A percentile compares a stretch with the other conserved stretches of the same genome.
Evolutionary conservation across 2,113 vertebrate species (phyloP).

Genomic region (Ploceus nigricollis): DNA sequence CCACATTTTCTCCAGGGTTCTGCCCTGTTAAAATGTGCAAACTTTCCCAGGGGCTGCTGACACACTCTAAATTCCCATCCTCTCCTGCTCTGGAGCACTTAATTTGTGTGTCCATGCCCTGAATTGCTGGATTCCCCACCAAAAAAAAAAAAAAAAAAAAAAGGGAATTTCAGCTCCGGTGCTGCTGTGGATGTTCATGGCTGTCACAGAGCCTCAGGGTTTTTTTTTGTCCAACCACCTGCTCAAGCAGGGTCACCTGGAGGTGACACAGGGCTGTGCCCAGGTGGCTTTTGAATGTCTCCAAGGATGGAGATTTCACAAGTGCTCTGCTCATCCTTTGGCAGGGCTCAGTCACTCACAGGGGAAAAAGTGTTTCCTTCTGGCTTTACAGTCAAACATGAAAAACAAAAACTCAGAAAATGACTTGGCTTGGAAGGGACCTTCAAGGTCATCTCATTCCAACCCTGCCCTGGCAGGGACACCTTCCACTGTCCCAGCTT

Average conservation of each 20-base stretch:
- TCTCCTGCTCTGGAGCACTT: neutral
- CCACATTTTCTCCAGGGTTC: slow-evolving; percentile 4
- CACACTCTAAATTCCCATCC: neutral
- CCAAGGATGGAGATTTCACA: neutral
- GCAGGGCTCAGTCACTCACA: too few species aligned
- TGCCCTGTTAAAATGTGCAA: neutral
- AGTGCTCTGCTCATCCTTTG: neutral
- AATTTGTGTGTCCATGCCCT: neutral
- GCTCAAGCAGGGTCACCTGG: neutral
- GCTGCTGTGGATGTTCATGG: neutral
- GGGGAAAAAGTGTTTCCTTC: neutral
- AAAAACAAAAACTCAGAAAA: neutral
- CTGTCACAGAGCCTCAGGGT: accelerated
- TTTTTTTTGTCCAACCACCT: neutral
- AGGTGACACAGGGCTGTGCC: neutral
- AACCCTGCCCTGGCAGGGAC: neutral
- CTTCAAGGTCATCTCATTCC: neutral
- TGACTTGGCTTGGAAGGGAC: neutral
- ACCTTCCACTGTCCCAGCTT: neutral
- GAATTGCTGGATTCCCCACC: neutral
- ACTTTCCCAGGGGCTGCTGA: neutral
- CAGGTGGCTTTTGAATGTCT: neutral
- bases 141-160: neutral
- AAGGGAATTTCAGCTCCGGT: neutral
- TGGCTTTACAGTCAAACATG: neutral